Conservation (phyloP, 2,797 vertebrate genomes). For the Anguilla marmorata region DNA sequence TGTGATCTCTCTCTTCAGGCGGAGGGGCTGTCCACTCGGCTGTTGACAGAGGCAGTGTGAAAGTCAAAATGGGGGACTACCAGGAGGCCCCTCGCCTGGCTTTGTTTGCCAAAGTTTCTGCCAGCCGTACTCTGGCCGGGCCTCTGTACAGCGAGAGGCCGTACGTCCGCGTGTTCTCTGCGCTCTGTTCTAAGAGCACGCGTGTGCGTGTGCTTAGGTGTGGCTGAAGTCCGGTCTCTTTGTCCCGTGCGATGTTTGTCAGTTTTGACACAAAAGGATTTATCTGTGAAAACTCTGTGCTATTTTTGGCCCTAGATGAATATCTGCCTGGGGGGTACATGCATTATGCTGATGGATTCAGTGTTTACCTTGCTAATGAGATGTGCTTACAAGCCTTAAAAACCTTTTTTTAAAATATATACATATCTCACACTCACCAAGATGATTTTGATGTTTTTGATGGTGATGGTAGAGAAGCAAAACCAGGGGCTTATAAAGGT, state of each 20-base stretch:
- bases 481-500: constrained; percentile 8
- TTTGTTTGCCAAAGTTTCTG: constrained; percentile 72
- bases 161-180: constrained; percentile 49
- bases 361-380: constrained; percentile 76
- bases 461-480: not conserved
- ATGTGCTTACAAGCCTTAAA: constrained; percentile 63
- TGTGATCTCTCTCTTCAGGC: constrained; percentile 57
- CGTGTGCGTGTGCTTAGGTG: constrained; percentile 47
- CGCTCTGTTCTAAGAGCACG: constrained; percentile 54
- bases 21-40: constrained; percentile 25
- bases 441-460: constrained; percentile 20
- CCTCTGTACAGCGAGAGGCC: constrained; percentile 56
- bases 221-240: constrained; percentile 43
- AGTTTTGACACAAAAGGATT: constrained; percentile 57
- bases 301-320: constrained; percentile 56
- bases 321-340: constrained; percentile 59
- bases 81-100: constrained; percentile 56
- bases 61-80: constrained; percentile 71
- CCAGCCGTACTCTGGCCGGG: constrained; percentile 42
- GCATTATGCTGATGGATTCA: constrained; percentile 72
- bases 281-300: constrained; percentile 27
- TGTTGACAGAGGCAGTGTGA: constrained; percentile 69
- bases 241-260: constrained; percentile 64
- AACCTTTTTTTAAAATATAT: constrained; percentile 44
- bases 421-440: not conserved